Evolutionary conservation across 1,140 invertebrate genomes (phyloP).

Genomic region (Brachionus sp.): DNA sequence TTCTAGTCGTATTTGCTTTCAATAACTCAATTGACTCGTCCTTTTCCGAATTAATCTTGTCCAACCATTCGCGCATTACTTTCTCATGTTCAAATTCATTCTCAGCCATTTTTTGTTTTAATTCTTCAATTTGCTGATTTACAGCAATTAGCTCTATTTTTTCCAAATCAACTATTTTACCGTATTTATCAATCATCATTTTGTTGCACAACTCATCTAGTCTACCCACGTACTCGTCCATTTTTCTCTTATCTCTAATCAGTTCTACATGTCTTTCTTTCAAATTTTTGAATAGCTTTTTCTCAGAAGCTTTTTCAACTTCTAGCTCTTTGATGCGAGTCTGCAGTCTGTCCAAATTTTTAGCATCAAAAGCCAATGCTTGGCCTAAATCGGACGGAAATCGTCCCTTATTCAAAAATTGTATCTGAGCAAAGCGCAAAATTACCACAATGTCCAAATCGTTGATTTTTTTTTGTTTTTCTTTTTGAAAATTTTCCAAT

Average conservation of each 20-base stretch:
- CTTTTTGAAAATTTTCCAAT: constrained; percentile 62
- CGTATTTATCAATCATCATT: constrained; percentile 59
- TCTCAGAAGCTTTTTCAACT: constrained; percentile 65
- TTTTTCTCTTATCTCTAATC: constrained; percentile 56
- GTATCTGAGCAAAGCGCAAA: constrained; percentile 67
- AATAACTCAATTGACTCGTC: constrained; percentile 53
- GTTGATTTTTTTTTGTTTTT: constrained; percentile 70
- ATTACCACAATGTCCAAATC: constrained; percentile 66
- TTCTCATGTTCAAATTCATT: constrained; percentile 35
- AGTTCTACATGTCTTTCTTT: constrained; percentile 56
- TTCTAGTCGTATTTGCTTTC: constrained; percentile 55
- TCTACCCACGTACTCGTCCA: constrained; percentile 53
- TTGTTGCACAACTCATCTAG: constrained; percentile 55
- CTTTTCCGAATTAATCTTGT: constrained; percentile 52
- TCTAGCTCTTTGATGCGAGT: constrained; percentile 66
- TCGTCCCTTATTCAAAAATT: constrained; percentile 62
- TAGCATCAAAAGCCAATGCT: constrained; percentile 66
- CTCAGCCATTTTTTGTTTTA: constrained; percentile 34
- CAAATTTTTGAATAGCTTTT: constrained; percentile 62
- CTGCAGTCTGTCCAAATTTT: constrained; percentile 63
- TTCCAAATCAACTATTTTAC: constrained; percentile 56
- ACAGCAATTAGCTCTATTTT: constrained; percentile 57
- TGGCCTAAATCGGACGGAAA: constrained; percentile 63
- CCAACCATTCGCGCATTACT: constrained; percentile 16
- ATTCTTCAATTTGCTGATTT: constrained; percentile 56